These are phyloP conservation scores for Neolamprologus modestus DNA, from an alignment of 2,113 vertebrate species.

Conservation along the genomic window DNA sequence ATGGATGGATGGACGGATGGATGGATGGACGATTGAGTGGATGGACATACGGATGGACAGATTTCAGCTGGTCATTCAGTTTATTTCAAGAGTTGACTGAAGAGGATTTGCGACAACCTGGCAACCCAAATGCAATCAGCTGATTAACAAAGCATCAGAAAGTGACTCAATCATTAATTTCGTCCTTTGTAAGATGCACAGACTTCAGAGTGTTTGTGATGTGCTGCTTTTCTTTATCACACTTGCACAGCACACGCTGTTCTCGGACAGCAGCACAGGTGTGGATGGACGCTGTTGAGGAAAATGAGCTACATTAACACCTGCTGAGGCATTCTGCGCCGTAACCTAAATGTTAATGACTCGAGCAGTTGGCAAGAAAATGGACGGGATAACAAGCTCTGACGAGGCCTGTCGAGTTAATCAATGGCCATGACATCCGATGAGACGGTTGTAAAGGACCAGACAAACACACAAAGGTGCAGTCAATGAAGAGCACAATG, in stretches of 20 bases:
- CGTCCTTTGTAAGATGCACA: neutral
- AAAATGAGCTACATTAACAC: slow-evolving; percentile 14
- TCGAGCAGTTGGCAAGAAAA: slow-evolving; percentile 3
- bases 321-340: neutral
- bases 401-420: slow-evolving; percentile 10
- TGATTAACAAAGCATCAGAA: neutral
- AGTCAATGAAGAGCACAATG: slow-evolving; percentile 1
- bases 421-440: slow-evolving; percentile 2
- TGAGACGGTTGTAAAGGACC: neutral
- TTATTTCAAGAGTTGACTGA: neutral
- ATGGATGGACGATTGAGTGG: too few relatives aligned
- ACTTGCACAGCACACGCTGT: neutral
- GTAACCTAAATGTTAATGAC: slow-evolving; percentile 12
- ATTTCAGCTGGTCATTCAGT: neutral
- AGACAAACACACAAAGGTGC: neutral
- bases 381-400: slow-evolving; percentile 36
- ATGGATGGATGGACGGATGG: too few relatives aligned
- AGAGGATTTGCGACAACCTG: neutral
- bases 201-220: neutral
- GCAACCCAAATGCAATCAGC: neutral
- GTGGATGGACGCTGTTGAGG: neutral
- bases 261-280: slow-evolving; percentile 34
- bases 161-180: neutral
- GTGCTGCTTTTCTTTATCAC: neutral
- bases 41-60: neutral